Conservation (phyloP, 2,113 vertebrate genomes). For the Propithecus coquereli region DNA sequence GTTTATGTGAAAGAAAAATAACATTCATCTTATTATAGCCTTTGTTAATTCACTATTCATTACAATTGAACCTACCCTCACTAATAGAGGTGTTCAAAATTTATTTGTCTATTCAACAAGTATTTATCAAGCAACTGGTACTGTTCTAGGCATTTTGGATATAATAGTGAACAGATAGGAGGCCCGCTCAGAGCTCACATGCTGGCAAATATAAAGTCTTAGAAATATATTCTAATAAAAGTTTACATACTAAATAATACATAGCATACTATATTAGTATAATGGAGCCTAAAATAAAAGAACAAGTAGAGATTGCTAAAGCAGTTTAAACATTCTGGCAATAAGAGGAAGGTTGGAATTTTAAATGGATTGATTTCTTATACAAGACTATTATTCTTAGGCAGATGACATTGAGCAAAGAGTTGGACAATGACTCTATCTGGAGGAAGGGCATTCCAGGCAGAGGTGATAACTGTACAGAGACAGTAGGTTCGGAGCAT, state of each 20-base stretch:
- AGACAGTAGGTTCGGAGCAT: background rate
- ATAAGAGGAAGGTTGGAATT: background rate
- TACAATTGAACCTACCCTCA: background rate
- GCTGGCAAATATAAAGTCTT: background rate
- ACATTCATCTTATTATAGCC: background rate
- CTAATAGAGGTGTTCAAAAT: background rate
- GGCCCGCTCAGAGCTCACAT: background rate
- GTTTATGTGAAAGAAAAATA: background rate
- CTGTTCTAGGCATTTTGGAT: background rate
- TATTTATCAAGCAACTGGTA: background rate
- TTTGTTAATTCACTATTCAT: background rate
- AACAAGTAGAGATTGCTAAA: background rate
- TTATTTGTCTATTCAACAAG: background rate
- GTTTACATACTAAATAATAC: background rate
- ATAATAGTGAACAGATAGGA: background rate
- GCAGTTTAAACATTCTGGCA: background rate
- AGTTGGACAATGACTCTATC: background rate
- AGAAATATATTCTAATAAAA: background rate
- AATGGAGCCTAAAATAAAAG: background rate
- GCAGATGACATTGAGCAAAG: background rate
- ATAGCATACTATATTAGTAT: background rate
- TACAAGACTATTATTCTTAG: background rate
- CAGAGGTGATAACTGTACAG: background rate
- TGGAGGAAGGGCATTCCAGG: background rate
- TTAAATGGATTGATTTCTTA: background rate